Percentiles rank a stretch among this genome's conserved stretches.
Conservation (phyloP, 1,140 invertebrate species). For the Drosophila tropicalis region DNA sequence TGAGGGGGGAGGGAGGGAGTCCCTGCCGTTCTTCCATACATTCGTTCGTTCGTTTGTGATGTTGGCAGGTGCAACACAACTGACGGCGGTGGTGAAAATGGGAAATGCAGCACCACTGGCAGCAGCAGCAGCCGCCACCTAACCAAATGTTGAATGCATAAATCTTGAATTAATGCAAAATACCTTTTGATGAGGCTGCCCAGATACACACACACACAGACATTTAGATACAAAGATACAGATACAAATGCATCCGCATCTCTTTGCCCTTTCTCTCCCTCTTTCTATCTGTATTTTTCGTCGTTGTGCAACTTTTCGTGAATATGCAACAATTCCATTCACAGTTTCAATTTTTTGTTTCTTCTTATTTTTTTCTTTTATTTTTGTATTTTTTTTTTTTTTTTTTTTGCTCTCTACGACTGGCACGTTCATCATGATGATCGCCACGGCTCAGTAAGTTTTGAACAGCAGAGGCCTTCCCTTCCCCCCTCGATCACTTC, state of each 20-base stretch:
- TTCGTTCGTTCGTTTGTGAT: constrained; percentile 20
- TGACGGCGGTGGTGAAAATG: constrained; percentile 64
- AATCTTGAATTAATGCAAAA: constrained; percentile 82
- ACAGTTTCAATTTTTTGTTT: constrained; percentile 59
- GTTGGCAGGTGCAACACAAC: constrained; percentile 71
- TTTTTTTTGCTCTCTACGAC: constrained; percentile 23
- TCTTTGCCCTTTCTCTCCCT: background rate
- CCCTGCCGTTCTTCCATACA: background rate
- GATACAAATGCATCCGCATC: constrained; percentile 50
- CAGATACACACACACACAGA: constrained; percentile 42
- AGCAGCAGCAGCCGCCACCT: constrained; percentile 14
- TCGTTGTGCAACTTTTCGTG: constrained; percentile 70
- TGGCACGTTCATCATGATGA: constrained; percentile 47
- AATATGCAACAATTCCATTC: constrained; percentile 73
- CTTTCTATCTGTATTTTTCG: constrained; percentile 20
- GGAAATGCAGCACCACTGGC: constrained; percentile 70
- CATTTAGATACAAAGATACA: constrained; percentile 20
- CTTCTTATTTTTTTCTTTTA: constrained; percentile 17
- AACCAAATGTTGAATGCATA: constrained; percentile 76
- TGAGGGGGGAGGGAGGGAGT: background rate
- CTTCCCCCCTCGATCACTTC: background rate
- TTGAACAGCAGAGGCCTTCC: constrained; percentile 34
- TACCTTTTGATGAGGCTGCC: constrained; percentile 80
- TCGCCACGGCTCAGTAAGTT: constrained; percentile 78
- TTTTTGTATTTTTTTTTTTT: background rate